Percentiles rank a stretch among this genome's conserved stretches.
Conservation (phyloP, 2,113 vertebrate species). For the Gambusia affinis region DNA sequence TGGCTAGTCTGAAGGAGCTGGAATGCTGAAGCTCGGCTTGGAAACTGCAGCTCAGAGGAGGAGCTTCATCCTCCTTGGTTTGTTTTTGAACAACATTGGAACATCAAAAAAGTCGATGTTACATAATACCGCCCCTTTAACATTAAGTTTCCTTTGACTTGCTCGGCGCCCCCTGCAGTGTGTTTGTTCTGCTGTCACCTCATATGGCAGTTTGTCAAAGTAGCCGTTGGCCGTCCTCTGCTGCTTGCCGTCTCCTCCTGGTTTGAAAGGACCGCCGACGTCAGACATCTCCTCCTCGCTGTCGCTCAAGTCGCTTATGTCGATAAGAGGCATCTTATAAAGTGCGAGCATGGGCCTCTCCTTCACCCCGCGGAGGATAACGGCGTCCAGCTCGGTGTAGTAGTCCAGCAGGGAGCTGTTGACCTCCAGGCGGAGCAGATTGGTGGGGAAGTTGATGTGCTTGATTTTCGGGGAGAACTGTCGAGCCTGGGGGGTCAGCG, state of each 20-base stretch:
- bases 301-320: conserved; percentile 90
- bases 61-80: too few relatives aligned
- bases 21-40: too few relatives aligned
- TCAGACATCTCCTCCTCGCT: conserved; percentile 88
- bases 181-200: conserved; percentile 80
- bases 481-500: conserved; percentile 89
- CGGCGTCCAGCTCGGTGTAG: conserved; percentile 96
- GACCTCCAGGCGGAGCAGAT: conserved; percentile 94
- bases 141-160: background rate
- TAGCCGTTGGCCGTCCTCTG: conserved; percentile 88
- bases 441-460: conserved; percentile 93
- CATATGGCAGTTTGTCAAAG: conserved; percentile 97
- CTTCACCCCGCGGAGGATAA: conserved; percentile 90
- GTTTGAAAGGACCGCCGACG: conserved; percentile 81
- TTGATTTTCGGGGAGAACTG: conserved; percentile 95
- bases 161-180: background rate
- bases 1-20: too few relatives aligned
- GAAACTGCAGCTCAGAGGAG: too few relatives aligned
- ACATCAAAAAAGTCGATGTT: too few relatives aligned
- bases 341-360: conserved; percentile 89
- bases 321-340: conserved; percentile 87
- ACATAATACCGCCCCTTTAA: too few relatives aligned
- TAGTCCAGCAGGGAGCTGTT: conserved; percentile 96
- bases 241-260: conserved; percentile 75
- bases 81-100: too few relatives aligned